Base-by-base conservation (phyloP, 2,888 invertebrate genomes). In the Ochropleura leucogaster region DNA sequence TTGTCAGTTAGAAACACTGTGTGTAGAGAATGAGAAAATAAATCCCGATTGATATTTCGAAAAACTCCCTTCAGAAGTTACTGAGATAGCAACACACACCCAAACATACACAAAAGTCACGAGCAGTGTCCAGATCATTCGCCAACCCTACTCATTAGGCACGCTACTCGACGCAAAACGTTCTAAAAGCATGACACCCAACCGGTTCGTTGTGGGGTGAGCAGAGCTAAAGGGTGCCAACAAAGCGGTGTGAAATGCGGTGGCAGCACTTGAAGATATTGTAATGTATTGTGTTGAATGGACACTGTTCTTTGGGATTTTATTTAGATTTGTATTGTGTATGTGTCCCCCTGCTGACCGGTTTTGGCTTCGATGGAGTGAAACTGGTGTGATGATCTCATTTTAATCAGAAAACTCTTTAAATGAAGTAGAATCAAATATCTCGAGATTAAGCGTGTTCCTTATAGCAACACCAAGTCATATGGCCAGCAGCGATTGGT, bases 151-250 rank as follows among this genome's bases (percentile, higher is more conserved):
- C 5, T 49, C 65, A 84, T 86, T 84, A 80, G 65, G 65, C 80
- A 86, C 74, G 87, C 82, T 80, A 68, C 86, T 86, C 86, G 72
- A 80, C 69, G 75, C 73, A 82, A 85, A 87, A 68, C 72, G 80
- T 68, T 79, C 60, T 81, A 80, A 57, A 82, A 84, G 84, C 84
- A 82, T 84, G 82, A 86, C 86, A 72, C 76, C 30, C 68, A 69
- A 81, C 84, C 73, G 60, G 86, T 84, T 67, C 65, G 77, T 66
- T 44, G 40, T 62, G 72, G 87, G 86, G 87, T 85, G 79, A 74
- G 79, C 78, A 81, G 77, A 60, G 63, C 68, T 68, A 55, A 59
- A 68, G 82, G 86, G 87, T 74, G 66, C 62, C 72, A 59, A 86
- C 86, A 86, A 81, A 80, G 77, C 84, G 46, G 67, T 80, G 82